Evolutionary conservation across 2,113 vertebrate genomes (phyloP).

Genomic region (Xiphias gladius): DNA sequence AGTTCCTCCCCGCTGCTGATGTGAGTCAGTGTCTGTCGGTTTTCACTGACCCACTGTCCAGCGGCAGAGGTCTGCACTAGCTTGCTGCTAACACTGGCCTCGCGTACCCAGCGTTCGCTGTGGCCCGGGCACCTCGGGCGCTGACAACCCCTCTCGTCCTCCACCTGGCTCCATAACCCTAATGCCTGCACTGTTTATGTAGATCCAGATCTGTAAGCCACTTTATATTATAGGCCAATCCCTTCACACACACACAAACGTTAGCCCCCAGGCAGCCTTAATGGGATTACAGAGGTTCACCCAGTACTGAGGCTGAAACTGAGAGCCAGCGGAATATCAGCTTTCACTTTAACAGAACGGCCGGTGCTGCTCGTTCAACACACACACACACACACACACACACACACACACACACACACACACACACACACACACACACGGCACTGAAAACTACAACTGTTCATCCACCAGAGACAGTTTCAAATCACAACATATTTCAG

Average conservation of each 20-base stretch:
- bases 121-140: no score
- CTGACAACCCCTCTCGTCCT: conserved; percentile 25
- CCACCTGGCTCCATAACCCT: conserved; percentile 59
- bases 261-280: conserved; percentile 44
- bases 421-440: no score
- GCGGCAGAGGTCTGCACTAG: not conserved
- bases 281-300: conserved; percentile 68
- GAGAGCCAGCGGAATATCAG: conserved; percentile 81
- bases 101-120: not conserved
- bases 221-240: conserved; percentile 73
- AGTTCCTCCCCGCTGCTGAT: no score
- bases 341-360: conserved; percentile 56
- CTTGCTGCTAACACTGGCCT: conserved; percentile 8
- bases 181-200: conserved; percentile 54
- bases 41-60: no score
- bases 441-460: no score
- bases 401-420: no score
- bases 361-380: not conserved
- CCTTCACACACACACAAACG: conserved; percentile 45
- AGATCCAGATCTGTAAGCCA: conserved; percentile 72
- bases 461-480: no score
- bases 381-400: no score
- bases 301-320: conserved; percentile 46
- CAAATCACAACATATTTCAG: no score
- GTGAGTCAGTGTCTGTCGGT: not conserved